Conservation (phyloP, 2,113 vertebrate species). For the Perca schrenkii region DNA sequence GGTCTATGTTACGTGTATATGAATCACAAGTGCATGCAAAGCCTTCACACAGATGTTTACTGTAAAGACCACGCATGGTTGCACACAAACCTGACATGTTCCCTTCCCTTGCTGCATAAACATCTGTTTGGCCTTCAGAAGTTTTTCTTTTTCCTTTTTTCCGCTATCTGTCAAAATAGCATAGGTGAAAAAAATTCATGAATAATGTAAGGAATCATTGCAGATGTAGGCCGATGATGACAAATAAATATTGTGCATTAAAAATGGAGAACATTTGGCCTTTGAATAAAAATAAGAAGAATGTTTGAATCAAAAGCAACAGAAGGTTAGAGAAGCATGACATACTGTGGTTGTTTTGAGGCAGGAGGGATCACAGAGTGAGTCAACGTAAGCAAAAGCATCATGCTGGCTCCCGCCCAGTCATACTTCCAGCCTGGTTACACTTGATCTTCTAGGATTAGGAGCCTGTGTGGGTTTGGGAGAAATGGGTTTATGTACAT, state of each 20-base stretch:
- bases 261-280: not conserved
- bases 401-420: conserved; percentile 48
- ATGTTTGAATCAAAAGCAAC: conserved; percentile 9
- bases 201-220: not conserved
- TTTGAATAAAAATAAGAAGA: conserved; percentile 14
- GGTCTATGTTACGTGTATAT: not conserved
- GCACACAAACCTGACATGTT: conserved; percentile 37
- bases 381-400: conserved; percentile 52
- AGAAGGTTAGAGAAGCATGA: conserved; percentile 39
- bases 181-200: not conserved
- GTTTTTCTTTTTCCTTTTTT: not conserved
- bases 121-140: conserved; percentile 27
- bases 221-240: not conserved
- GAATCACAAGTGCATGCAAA: conserved; percentile 30
- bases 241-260: not conserved
- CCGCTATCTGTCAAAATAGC: conserved; percentile 1
- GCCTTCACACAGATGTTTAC: conserved; percentile 40
- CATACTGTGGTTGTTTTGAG: conserved; percentile 23
- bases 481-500: conserved; percentile 54
- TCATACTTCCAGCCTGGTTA: conserved; percentile 56
- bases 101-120: not conserved
- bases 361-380: conserved; percentile 40
- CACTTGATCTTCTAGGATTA: conserved; percentile 71
- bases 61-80: conserved; percentile 11
- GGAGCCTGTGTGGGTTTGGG: conserved; percentile 58